phyloP scores from a whole-genome alignment of 1,140 invertebrate genomes.

The Hydropsyche tenuis region DNA sequence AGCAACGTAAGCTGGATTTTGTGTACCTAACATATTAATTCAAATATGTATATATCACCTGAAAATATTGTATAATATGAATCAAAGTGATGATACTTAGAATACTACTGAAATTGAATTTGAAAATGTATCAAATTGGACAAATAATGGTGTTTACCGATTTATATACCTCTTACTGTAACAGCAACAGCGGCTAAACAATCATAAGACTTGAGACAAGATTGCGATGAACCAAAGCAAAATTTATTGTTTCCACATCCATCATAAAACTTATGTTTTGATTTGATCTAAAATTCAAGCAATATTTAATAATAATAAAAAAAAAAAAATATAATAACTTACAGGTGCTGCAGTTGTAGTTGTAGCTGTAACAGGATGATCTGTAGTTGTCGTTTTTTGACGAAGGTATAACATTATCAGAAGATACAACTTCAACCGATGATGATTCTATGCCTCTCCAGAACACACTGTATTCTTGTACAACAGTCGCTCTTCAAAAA shows the following conservation, averaged over 20 bases:
- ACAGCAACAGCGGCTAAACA: conserved; percentile 76
- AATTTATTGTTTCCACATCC: conserved; percentile 77
- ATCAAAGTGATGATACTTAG: no score
- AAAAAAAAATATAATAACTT: no score
- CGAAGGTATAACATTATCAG: conserved; percentile 56
- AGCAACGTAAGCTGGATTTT: conserved; percentile 73
- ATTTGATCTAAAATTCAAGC: conserved; percentile 39
- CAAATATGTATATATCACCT: conserved; percentile 72
- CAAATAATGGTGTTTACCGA: no score
- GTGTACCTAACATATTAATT: conserved; percentile 69
- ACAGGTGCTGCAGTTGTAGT: conserved; percentile 38
- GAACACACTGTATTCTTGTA: conserved; percentile 74
- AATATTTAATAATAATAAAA: no score
- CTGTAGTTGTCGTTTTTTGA: conserved; percentile 50
- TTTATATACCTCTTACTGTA: conserved; percentile 68
- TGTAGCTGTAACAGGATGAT: conserved; percentile 49
- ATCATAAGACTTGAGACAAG: conserved; percentile 69
- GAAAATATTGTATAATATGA: no score
- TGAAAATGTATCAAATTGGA: no score
- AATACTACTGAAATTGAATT: no score
- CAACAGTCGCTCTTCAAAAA: conserved; percentile 78
- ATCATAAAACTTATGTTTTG: conserved; percentile 73
- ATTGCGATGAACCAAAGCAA: conserved; percentile 78
- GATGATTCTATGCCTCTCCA: conserved; percentile 76
- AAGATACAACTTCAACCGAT: conserved; percentile 59